Evolutionary conservation across 2,888 invertebrate species (phyloP).

Genomic region (Noctuana brunneofusca): DNA sequence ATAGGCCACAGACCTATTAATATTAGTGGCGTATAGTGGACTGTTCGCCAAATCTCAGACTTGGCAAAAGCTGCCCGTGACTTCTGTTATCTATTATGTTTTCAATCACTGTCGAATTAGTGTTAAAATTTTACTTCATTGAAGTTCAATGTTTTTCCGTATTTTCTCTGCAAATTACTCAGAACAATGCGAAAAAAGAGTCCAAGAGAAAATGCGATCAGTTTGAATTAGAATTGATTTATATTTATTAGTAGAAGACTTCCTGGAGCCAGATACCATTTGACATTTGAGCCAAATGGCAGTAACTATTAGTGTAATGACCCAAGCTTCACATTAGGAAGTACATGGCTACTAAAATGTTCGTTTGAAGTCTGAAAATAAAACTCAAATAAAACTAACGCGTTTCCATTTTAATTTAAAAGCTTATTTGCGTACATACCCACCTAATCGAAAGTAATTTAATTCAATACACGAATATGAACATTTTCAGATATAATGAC

Average conservation of each 20-base stretch:
- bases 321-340: conserved; percentile 25
- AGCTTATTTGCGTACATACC: not conserved
- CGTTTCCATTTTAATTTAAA: conserved; percentile 2
- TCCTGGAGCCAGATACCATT: conserved; percentile 10
- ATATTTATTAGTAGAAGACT: not conserved
- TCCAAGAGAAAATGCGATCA: not conserved
- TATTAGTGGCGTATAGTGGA: no score
- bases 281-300: conserved; percentile 30
- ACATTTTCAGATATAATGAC: conserved; percentile 5
- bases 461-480: conserved; percentile 11
- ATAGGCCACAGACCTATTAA: no score
- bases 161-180: no score
- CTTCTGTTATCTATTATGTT: no score
- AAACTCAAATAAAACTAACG: conserved; percentile 28
- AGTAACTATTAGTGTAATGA: conserved; percentile 21
- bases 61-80: no score
- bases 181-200: no score
- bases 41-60: no score
- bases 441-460: conserved; percentile 1
- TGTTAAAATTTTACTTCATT: no score
- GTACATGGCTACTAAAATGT: conserved; percentile 20
- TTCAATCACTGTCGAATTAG: no score
- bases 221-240: not conserved
- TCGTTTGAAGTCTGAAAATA: conserved; percentile 27
- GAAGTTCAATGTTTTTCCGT: no score